phyloP scores from a whole-genome alignment of 37 sponge, comb jelly and placozoan genomes.

The Bolinopsis microptera region DNA sequence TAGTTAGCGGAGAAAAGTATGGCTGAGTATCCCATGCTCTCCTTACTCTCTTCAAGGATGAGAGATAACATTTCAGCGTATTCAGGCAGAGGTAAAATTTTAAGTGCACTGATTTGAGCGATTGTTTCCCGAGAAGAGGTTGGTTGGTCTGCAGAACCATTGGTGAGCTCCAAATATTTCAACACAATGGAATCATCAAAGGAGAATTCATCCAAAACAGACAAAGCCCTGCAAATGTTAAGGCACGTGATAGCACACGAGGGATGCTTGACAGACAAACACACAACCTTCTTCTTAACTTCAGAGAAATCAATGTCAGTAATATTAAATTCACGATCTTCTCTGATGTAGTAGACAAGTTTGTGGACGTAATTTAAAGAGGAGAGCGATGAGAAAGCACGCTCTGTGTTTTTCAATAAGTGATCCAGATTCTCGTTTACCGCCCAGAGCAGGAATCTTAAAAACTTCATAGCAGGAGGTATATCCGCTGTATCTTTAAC shows the following conservation, averaged over 20 bases:
- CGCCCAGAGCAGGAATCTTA: constrained; percentile 11
- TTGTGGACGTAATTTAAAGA: constrained; percentile 40
- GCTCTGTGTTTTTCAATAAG: neutral
- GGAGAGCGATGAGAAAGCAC: neutral
- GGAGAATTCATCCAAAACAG: neutral
- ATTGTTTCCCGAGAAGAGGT: neutral
- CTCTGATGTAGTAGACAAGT: constrained; percentile 7
- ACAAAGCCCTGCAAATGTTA: neutral
- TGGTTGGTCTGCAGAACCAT: neutral
- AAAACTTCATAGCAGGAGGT: neutral
- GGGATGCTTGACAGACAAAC: neutral
- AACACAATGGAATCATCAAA: neutral
- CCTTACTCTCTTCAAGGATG: neutral
- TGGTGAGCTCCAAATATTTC: neutral
- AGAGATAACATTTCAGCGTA: neutral
- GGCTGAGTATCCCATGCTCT: neutral
- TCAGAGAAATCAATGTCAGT: neutral
- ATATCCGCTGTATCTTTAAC: neutral
- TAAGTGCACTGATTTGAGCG: neutral
- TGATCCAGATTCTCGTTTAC: neutral
- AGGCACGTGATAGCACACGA: neutral
- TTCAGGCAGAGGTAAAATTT: neutral
- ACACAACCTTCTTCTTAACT: neutral
- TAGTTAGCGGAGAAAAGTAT: neutral
- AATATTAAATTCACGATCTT: neutral